Evolutionary conservation across 2,888 invertebrate genomes (phyloP).

Genomic region (Tipula helvola): DNA sequence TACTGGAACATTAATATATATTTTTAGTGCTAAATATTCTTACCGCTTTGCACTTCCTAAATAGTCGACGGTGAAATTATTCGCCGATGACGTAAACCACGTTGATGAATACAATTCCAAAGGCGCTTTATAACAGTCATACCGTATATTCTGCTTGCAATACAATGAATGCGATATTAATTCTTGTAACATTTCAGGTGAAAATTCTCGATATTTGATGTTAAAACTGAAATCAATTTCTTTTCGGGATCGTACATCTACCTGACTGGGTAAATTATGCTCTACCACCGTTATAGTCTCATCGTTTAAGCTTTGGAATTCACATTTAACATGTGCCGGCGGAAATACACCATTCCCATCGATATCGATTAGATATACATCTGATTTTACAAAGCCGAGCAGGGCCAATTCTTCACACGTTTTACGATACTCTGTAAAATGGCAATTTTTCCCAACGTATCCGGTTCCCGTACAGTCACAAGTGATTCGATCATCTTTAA

Average conservation of each 20-base stretch:
- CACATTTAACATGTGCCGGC: constrained; percentile 83
- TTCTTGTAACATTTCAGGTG: constrained; percentile 82
- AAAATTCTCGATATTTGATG: constrained; percentile 80
- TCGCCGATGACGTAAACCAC: constrained; percentile 75
- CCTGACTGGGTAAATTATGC: constrained; percentile 82
- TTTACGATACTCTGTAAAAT: constrained; percentile 81
- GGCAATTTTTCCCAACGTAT: constrained; percentile 88
- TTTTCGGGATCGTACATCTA: constrained; percentile 67
- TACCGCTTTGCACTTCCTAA: constrained; percentile 73
- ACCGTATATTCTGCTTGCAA: constrained; percentile 80
- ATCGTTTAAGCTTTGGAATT: constrained; percentile 78
- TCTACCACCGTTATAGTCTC: constrained; percentile 79
- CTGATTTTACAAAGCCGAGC: constrained; percentile 76
- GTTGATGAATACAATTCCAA: constrained; percentile 76
- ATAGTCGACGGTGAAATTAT: constrained; percentile 65
- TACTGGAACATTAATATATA: background rate
- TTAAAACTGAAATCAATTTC: constrained; percentile 73
- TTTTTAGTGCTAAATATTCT: constrained; percentile 19
- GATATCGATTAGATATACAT: constrained; percentile 85
- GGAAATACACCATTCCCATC: constrained; percentile 89
- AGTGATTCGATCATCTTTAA: constrained; percentile 72
- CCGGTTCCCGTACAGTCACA: constrained; percentile 87
- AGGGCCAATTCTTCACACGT: constrained; percentile 87
- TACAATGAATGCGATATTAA: constrained; percentile 78
- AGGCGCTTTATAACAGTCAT: constrained; percentile 81